phyloP scores from a whole-genome alignment of 2,113 vertebrate species.

The Anolis sagrei region DNA sequence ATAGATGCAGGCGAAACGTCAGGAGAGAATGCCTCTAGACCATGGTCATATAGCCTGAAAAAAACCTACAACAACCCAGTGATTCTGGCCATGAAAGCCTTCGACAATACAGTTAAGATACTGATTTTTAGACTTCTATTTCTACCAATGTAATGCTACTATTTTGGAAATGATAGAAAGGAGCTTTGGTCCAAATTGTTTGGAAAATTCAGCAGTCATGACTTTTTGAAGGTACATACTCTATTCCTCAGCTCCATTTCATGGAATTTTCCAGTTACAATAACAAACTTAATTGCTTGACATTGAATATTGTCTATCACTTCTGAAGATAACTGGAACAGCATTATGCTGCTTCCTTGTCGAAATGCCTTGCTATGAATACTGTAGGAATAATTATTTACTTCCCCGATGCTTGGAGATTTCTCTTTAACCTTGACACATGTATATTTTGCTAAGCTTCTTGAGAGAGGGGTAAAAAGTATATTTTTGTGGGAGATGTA shows the following conservation, averaged over 20 bases:
- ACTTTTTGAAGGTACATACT: no score
- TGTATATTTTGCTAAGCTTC: constrained; percentile 29
- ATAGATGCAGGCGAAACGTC: no score
- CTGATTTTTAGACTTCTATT: no score
- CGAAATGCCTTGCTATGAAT: neutral
- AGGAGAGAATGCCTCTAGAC: no score
- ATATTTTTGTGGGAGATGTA: constrained; percentile 17
- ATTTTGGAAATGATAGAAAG: neutral
- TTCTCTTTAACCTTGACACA: constrained; percentile 38
- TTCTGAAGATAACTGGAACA: neutral
- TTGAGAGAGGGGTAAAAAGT: neutral
- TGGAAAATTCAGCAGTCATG: neutral
- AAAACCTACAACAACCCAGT: no score
- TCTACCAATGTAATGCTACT: no score
- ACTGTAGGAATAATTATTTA: neutral
- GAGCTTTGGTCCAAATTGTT: neutral
- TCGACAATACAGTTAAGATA: no score
- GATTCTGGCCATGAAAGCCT: no score
- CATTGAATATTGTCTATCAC: neutral
- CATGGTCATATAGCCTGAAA: no score
- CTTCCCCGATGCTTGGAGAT: neutral
- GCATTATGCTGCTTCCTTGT: neutral
- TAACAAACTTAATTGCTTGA: neutral
- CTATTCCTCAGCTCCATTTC: neutral
- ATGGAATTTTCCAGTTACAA: neutral